Conservation (phyloP, 1,140 invertebrate genomes). For the Solenopsis invicta region DNA sequence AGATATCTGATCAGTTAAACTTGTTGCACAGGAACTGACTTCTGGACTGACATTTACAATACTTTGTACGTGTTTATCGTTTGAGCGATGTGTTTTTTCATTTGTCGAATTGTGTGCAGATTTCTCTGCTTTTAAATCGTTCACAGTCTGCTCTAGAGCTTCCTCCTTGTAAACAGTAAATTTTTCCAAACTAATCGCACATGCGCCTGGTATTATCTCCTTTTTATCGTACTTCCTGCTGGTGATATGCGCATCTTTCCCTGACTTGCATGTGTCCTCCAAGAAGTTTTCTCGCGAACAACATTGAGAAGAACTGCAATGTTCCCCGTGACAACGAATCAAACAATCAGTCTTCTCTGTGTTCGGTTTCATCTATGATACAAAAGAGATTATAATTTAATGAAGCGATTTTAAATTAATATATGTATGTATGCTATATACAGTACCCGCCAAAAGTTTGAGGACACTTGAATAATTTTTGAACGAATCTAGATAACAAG, state of each 20-base stretch:
- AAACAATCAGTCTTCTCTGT: slow-evolving; percentile 78
- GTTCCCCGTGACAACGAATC: slow-evolving; percentile 81
- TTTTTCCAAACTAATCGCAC: slow-evolving; percentile 72
- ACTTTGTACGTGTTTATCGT: slow-evolving; percentile 14
- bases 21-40: slow-evolving; percentile 20
- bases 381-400: slow-evolving; percentile 13
- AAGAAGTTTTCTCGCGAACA: slow-evolving; percentile 78
- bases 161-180: slow-evolving; percentile 65
- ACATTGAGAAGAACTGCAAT: slow-evolving; percentile 82
- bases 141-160: neutral
- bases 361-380: slow-evolving; percentile 80
- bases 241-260: slow-evolving; percentile 27
- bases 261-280: slow-evolving; percentile 56
- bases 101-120: neutral
- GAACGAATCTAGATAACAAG: too few species aligned
- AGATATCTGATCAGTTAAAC: neutral
- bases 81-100: slow-evolving; percentile 5
- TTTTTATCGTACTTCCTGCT: slow-evolving; percentile 74
- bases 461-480: too few species aligned
- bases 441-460: too few species aligned
- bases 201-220: slow-evolving; percentile 68
- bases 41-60: slow-evolving; percentile 55
- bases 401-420: neutral
- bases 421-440: too few species aligned
- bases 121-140: neutral